A percentile compares a stretch with the other conserved stretches of the same genome.
Evolutionary conservation across 2,888 invertebrate species (phyloP).

Genomic region (Drosophila kanekoi): DNA sequence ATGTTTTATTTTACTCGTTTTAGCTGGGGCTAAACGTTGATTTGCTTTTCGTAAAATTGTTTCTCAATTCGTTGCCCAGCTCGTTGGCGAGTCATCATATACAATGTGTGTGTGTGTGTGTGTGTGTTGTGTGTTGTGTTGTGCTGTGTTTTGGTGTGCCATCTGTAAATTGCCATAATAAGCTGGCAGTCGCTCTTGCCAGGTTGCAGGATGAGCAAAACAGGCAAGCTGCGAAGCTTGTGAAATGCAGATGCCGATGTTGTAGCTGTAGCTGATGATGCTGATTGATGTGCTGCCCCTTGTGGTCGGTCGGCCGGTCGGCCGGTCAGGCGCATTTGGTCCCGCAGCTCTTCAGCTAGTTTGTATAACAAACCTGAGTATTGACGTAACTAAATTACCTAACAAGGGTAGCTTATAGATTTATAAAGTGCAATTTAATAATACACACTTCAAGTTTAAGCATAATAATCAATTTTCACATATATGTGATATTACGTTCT

Average conservation of each 20-base stretch:
- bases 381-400: constrained; percentile 57
- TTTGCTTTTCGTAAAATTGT: constrained; percentile 74
- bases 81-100: constrained; percentile 42
- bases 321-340: constrained; percentile 27
- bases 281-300: constrained; percentile 42
- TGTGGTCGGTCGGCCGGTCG: constrained; percentile 38
- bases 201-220: constrained; percentile 37
- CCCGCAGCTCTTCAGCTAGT: constrained; percentile 26
- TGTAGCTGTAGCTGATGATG: constrained; percentile 5
- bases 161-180: constrained; percentile 71
- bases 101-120: constrained; percentile 3
- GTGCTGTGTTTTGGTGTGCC: constrained; percentile 31
- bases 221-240: constrained; percentile 15
- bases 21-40: constrained; percentile 66
- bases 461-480: background rate
- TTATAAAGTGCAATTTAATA: constrained; percentile 4
- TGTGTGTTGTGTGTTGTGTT: constrained; percentile 20
- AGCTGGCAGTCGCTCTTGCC: constrained; percentile 50
- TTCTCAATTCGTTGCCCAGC: constrained; percentile 69
- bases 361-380: constrained; percentile 32
- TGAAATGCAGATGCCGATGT: constrained; percentile 22
- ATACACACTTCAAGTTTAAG: background rate
- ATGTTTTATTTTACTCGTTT: constrained; percentile 22
- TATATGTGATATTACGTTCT: constrained; percentile 3
- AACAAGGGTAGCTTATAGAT: constrained; percentile 22